Evolutionary conservation across 2,797 vertebrate species (phyloP).

Genomic region (Amblyraja radiata): DNA sequence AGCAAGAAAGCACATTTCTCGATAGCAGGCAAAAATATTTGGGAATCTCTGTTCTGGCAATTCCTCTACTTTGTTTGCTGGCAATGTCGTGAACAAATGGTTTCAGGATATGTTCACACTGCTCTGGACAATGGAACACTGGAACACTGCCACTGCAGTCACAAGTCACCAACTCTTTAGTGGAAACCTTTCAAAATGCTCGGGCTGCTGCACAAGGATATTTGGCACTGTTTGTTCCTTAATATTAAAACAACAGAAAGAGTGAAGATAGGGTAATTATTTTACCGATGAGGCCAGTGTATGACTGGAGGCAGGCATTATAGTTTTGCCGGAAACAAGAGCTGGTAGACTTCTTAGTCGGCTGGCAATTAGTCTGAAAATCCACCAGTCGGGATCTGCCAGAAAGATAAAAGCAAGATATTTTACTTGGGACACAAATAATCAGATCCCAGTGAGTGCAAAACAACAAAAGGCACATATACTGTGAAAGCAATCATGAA

Average conservation of each 20-base stretch:
- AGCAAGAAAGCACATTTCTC: no score
- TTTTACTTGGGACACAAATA: neutral
- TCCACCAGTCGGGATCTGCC: conserved; percentile 82
- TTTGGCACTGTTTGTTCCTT: neutral
- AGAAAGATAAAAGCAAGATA: neutral
- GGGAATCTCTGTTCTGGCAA: neutral
- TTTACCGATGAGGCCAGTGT: conserved; percentile 88
- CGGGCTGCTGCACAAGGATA: neutral
- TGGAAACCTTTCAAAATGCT: neutral
- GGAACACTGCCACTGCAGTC: neutral
- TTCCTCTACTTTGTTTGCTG: neutral
- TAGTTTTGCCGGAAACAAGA: conserved; percentile 67
- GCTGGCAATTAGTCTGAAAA: conserved; percentile 84
- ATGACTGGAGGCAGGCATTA: conserved; percentile 79
- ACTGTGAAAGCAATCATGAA: neutral
- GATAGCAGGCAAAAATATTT: no score
- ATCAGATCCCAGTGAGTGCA: neutral
- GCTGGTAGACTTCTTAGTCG: conserved; percentile 58
- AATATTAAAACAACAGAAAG: neutral
- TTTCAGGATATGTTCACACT: neutral
- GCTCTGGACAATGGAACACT: neutral
- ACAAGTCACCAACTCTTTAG: neutral
- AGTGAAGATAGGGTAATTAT: neutral
- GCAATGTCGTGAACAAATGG: neutral
- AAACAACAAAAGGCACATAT: neutral